phyloP scores from a whole-genome alignment of 2,888 invertebrate genomes.

The Ormia ochracea region DNA sequence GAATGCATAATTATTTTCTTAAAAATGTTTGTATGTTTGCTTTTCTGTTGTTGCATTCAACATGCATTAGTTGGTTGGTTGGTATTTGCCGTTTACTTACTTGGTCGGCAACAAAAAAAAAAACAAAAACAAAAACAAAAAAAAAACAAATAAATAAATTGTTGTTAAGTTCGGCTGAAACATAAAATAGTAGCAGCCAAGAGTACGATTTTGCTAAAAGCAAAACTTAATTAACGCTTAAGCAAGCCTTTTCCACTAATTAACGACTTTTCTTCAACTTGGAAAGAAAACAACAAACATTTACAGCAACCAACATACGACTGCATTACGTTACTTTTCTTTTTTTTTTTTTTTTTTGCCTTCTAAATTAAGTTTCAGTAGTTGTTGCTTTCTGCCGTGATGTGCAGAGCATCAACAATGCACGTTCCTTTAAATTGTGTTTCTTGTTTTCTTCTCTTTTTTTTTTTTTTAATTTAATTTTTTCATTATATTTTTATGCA shows the following conservation, averaged over 20 bases:
- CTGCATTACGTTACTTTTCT: conserved; percentile 39
- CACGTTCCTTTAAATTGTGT: conserved; percentile 55
- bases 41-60: conserved; percentile 7
- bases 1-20: conserved; percentile 10
- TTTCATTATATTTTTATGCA: conserved; percentile 65
- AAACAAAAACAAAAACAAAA: too few species aligned
- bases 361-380: conserved; percentile 35
- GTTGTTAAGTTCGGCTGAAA: conserved; percentile 6
- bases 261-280: conserved; percentile 67
- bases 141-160: conserved; percentile 44
- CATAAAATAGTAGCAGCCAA: background rate
- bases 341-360: too few species aligned
- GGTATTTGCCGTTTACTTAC: conserved; percentile 45
- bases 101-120: conserved; percentile 45
- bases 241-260: conserved; percentile 68
- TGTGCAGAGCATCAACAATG: conserved; percentile 56
- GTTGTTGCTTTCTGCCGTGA: conserved; percentile 16
- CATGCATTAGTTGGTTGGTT: conserved; percentile 31
- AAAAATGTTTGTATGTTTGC: background rate
- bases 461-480: conserved; percentile 46
- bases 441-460: conserved; percentile 20
- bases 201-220: conserved; percentile 22
- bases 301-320: conserved; percentile 43
- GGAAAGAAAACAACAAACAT: conserved; percentile 33
- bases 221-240: conserved; percentile 69